Evolutionary conservation across 2,797 vertebrate genomes (phyloP), one percentile per base, ranked within the genome.

Genomic region (Chloroceryle amazona): DNA sequence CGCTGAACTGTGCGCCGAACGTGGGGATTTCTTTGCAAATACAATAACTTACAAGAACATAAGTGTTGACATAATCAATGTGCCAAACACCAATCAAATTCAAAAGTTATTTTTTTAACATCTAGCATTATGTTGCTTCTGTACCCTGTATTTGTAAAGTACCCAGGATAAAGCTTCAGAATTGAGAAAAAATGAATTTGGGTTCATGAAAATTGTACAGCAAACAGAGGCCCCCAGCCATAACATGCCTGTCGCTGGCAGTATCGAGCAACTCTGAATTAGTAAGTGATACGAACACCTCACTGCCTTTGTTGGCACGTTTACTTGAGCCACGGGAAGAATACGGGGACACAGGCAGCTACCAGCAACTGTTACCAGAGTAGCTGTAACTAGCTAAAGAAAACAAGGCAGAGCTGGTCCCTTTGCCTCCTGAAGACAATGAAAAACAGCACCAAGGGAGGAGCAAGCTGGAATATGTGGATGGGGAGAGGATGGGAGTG

Each of bases 1-100:
- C 51, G 41, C 33, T 7, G 20, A 83, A 39, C 35, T n/a, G 6
- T 9, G 21, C 16, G 55, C 14, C 2, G 8, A 29, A 82, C 0
- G 5, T 10, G 33, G 62, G 54, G n/a, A 49, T 20, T 39, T 55
- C 66, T 52, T 35, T 28, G 22, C 16, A 67, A 55, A 55, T 29
- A 47, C 6, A 78, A 13, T 33, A 37, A 63, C 16, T 46, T 55
- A 42, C 3, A 86, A 42, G 16, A 76, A 65, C 1, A 2, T 6
- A 7, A 42, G 9, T 63, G 29, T 0, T 65, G 23, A 68, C 10
- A 29, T 2, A 62, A n/a, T 4, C 63, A 26, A 58, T 1, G 1
- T 33, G 19, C 16, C 58, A 81, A 89, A 51, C 25, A 46, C 29
- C 31, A 54, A 54, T 31, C 16, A 54, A 19, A n/a, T 0, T 20